Base-by-base conservation (phyloP, 2,797 vertebrate species). In the Macrochelys suwanniensis region DNA sequence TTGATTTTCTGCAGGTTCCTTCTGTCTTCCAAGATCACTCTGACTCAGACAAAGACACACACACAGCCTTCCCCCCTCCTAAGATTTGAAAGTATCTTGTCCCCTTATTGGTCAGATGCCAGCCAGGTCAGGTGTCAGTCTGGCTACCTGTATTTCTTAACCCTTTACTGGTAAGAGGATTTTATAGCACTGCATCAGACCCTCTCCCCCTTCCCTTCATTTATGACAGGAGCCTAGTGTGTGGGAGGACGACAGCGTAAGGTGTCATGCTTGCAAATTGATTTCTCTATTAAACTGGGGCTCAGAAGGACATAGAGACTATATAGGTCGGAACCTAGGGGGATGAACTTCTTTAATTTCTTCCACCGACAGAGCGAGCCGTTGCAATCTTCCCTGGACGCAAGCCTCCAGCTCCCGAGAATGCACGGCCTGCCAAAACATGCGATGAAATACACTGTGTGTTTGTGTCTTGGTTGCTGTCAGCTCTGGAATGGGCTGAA, bases 321-420 rank as follows among this genome's bases (percentile, higher is more conserved):
- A 4, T 16, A 45, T 57, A n/a, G 82, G 47, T 33, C 33, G 15
- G 57, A 56, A 15, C 33, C 59, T 37, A 33, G 5, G 1, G 71
- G 28, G 61, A 47, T 79, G 45, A 56, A 16, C 5, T 2, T 71
- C 47, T 31, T 57, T 74, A 17, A 3, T 47, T 25, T 21, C 33
- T 82, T 16, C 23, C 28, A 7, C 49, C 45, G 57, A 49, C 25
- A 23, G n/a, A 4, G 47, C 26, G n/a, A 31, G 11, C 23, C 17
- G 5, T 77, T 0, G 0, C 11, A 42, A 12, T 53, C 59, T 2
- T 37, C 26, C 6, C 21, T 37, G 9, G 26, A 1, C 17, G 23
- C 13, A 4, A 37, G 23, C 26, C n/a, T 11, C 33, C 21, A 11
- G 26, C n/a, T 26, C 68, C 21, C 0, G 0, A 71, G 53, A 53